Evolutionary conservation across 2,113 vertebrate genomes (phyloP).

Genomic region (Solenodon paradoxus): DNA sequence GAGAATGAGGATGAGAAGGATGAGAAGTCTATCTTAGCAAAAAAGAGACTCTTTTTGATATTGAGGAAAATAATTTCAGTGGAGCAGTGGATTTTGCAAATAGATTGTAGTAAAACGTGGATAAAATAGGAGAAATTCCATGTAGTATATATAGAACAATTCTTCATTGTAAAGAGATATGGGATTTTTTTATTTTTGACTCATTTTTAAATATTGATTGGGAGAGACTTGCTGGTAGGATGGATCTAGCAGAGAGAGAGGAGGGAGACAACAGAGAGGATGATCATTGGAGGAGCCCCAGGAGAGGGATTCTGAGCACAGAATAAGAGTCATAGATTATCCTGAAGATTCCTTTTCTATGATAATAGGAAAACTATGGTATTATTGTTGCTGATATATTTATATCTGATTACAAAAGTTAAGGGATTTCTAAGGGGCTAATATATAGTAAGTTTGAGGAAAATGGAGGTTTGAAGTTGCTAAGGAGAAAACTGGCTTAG

Average conservation of each 20-base stretch:
- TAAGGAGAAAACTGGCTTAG: background rate
- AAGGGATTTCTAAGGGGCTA: background rate
- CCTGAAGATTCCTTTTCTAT: background rate
- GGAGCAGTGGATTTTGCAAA: background rate
- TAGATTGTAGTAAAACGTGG: background rate
- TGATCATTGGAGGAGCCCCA: background rate
- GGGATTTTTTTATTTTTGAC: background rate
- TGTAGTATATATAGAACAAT: background rate
- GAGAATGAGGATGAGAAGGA: background rate
- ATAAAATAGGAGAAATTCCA: background rate
- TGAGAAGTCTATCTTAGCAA: background rate
- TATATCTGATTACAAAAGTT: background rate
- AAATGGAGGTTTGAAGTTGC: background rate
- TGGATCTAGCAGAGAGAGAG: background rate
- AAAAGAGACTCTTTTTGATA: background rate
- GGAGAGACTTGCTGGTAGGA: background rate
- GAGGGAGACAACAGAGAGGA: background rate
- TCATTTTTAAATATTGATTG: background rate
- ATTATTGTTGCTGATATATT: background rate
- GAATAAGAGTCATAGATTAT: background rate
- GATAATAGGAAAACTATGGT: background rate
- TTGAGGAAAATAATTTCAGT: background rate
- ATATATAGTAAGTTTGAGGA: background rate
- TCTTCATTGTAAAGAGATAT: background rate
- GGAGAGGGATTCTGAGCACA: background rate